phyloP scores from a whole-genome alignment of 1,140 invertebrate genomes.

The Ceratina calcarata region DNA sequence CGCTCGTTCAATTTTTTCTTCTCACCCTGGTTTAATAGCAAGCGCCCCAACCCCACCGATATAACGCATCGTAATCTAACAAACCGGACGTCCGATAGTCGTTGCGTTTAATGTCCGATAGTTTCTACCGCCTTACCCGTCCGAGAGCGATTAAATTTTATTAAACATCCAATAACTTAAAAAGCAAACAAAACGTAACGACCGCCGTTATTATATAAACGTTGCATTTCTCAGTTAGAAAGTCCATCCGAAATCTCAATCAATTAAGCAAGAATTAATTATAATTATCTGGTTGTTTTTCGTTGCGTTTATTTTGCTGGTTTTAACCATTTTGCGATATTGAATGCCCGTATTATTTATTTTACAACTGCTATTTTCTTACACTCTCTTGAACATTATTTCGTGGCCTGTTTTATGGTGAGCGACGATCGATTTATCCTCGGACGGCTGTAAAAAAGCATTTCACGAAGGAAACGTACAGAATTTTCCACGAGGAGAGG shows the following conservation, averaged over 20 bases:
- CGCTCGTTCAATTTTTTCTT: neutral
- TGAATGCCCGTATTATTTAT: neutral
- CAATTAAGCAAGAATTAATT: neutral
- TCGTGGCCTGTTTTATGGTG: neutral
- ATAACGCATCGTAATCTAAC: constrained; percentile 28
- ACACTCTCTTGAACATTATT: neutral
- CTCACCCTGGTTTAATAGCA: constrained; percentile 34
- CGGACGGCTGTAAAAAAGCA: neutral
- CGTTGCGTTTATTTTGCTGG: neutral
- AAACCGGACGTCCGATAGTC: constrained; percentile 30
- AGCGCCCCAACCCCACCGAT: constrained; percentile 12
- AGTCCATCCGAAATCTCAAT: neutral
- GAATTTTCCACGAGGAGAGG: neutral
- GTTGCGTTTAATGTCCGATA: constrained; percentile 41
- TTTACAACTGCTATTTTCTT: neutral
- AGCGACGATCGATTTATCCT: constrained; percentile 1
- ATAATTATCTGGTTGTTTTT: neutral
- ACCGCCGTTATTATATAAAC: neutral
- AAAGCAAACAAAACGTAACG: constrained; percentile 1
- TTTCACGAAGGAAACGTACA: neutral
- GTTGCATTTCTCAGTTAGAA: neutral
- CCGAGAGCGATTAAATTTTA: constrained; percentile 15
- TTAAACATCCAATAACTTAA: constrained; percentile 20
- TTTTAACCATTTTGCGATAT: neutral
- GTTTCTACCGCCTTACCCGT: neutral